A percentile compares a stretch with the other conserved stretches of the same genome.
Conservation (phyloP, 2,113 vertebrate species). For the Stegostoma tigrinum region DNA sequence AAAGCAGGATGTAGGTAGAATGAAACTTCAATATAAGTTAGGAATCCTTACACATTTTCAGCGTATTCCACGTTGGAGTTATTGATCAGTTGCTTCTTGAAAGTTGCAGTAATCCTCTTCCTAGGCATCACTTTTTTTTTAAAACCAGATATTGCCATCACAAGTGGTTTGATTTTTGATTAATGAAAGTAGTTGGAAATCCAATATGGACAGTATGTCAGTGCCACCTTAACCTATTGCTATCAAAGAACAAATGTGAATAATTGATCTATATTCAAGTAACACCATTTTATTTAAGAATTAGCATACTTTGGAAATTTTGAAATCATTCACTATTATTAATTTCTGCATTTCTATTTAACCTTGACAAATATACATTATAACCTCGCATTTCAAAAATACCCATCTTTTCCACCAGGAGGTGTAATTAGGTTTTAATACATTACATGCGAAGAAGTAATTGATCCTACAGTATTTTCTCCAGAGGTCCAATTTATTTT, state of each 20-base stretch:
- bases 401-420: not conserved
- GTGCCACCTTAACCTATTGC: not conserved
- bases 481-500: not conserved
- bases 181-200: not conserved
- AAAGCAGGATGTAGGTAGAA: not conserved
- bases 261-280: not conserved
- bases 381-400: not conserved
- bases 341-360: not conserved
- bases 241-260: not conserved
- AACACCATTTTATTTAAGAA: not conserved
- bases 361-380: not conserved
- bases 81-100: not conserved
- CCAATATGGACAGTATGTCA: not conserved
- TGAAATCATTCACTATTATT: not conserved
- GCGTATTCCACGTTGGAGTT: not conserved
- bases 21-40: not conserved
- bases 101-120: not conserved
- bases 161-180: not conserved
- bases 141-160: not conserved
- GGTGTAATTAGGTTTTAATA: not conserved
- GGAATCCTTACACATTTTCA: not conserved
- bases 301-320: not conserved
- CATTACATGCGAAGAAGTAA: not conserved
- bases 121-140: not conserved
- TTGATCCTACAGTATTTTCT: not conserved